Evolutionary conservation across 2,113 vertebrate genomes (phyloP).

Genomic region (Ptychochromis oligacanthus): DNA sequence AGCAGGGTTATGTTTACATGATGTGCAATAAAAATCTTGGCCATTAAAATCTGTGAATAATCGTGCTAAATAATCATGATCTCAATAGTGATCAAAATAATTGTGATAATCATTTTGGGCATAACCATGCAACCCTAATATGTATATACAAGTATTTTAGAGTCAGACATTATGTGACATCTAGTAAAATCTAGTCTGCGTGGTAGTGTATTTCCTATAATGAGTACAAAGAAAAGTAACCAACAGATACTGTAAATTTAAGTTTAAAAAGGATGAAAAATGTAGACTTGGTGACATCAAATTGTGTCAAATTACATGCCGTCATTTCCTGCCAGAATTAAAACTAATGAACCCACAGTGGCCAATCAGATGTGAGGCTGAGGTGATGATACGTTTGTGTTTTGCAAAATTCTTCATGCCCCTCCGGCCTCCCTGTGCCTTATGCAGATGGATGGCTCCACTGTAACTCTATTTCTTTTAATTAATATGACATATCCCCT

Average conservation of each 20-base stretch:
- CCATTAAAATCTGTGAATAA: not conserved
- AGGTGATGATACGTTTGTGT: conserved; percentile 67
- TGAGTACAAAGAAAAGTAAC: not conserved
- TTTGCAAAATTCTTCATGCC: conserved; percentile 62
- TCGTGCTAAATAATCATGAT: not conserved
- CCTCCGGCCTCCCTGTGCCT: conserved; percentile 52
- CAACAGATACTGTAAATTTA: not conserved
- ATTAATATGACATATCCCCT: conserved; percentile 81
- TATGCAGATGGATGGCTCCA: conserved; percentile 69
- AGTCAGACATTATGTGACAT: not conserved
- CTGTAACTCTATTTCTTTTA: conserved; percentile 75
- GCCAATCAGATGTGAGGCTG: conserved; percentile 68
- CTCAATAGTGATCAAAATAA: not conserved
- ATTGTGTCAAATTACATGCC: conserved; percentile 32
- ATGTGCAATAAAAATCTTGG: not conserved
- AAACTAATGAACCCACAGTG: conserved; percentile 56
- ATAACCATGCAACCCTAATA: not conserved
- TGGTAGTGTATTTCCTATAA: not conserved
- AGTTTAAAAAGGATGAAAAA: conserved; percentile 37
- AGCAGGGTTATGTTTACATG: not conserved
- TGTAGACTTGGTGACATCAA: conserved; percentile 26
- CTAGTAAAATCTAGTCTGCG: not conserved
- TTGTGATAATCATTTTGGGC: not conserved
- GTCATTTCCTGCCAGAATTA: conserved; percentile 43
- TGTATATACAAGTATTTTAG: not conserved